phyloP scores from a whole-genome alignment of 2,113 vertebrate species.

The Siniperca knerii region DNA sequence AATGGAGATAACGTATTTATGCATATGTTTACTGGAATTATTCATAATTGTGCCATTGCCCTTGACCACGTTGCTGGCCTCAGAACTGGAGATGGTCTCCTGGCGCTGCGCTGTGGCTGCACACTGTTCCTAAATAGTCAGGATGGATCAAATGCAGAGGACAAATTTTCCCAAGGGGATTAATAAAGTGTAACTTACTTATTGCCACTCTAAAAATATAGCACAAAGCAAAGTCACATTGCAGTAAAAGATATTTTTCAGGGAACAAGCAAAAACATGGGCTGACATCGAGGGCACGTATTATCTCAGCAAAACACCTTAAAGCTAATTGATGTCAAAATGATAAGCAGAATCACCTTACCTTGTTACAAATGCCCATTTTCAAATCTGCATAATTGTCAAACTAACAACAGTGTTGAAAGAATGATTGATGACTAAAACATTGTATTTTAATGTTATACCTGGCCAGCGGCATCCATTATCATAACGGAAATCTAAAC shows the following conservation, averaged over 20 bases:
- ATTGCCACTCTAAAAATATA: slow-evolving; percentile 8
- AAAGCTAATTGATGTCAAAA: slow-evolving; percentile 18
- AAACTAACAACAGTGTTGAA: background rate
- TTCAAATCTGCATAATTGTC: slow-evolving; percentile 18
- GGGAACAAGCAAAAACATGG: slow-evolving; percentile 14
- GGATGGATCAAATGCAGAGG: slow-evolving; percentile 10
- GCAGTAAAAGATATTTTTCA: slow-evolving; percentile 10
- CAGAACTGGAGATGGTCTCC: slow-evolving; percentile 6
- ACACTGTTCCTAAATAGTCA: background rate
- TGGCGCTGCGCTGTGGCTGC: background rate
- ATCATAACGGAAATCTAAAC: slow-evolving; percentile 14
- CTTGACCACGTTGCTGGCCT: slow-evolving; percentile 20
- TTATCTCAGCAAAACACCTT: slow-evolving; percentile 30
- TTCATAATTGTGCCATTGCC: slow-evolving; percentile 16
- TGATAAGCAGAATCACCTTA: background rate
- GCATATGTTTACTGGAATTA: slow-evolving; percentile 14
- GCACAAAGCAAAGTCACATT: slow-evolving; percentile 40
- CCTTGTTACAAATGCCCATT: background rate
- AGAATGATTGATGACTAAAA: slow-evolving; percentile 15
- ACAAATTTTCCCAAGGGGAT: slow-evolving; percentile 3
- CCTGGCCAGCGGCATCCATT: slow-evolving; percentile 1
- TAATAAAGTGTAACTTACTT: slow-evolving; percentile 18
- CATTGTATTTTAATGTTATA: slow-evolving; percentile 12
- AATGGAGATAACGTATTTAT: background rate
- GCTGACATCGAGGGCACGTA: background rate